Base-by-base conservation (phyloP, 2,113 vertebrate species). In the Rhizomys pruinosus region DNA sequence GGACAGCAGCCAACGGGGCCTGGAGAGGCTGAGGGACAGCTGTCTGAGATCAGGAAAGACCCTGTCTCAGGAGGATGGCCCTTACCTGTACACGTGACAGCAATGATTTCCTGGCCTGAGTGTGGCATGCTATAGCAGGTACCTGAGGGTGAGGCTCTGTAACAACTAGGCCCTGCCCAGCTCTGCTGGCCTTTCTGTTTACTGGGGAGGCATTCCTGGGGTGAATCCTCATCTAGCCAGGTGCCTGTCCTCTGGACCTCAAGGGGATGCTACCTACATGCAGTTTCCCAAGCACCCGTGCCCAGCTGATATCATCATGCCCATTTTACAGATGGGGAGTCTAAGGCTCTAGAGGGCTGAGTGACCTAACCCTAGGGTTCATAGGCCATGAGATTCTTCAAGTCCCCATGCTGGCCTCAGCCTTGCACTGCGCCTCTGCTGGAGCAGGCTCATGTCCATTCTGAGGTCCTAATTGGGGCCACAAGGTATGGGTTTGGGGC, bases 351-450 rank as follows among this genome's bases (percentile, higher is more conserved):
- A 0, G 23, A 32, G 19, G 47, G 7, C 47, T 37, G 5, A 1
- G 4, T 12, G 39, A 63, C 66, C 20, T 0, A 23, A 72, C 37
- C 39, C 59, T 20, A 20, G 37, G 25, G n/a, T n/a, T 64, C 47
- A 6, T 52, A 11, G 47, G 47, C 47, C 47, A 52, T 52, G 47
- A 52, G 47, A 52, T 52, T 52, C 47, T 22, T 16, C 5, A 11
- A 32, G 34, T 20, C n/a, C 19, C 22, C 27, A 29, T 7, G 1
- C 11, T 0, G 23, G 55, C 61, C 64, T 29, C n/a, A 63, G 34
- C 13, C 11, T 16, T 12, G 8, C 0, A 0, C 9, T 0, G 0
- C 7, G 6, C 15, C 34, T 59, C 61, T 0, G 0, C 63, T 47
- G 27, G 8, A 7, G 12, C 61, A 47, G 32, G 25, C 10, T 25